Evolutionary conservation across 1,140 invertebrate species (phyloP).

Genomic region (Drosophila suzukii): DNA sequence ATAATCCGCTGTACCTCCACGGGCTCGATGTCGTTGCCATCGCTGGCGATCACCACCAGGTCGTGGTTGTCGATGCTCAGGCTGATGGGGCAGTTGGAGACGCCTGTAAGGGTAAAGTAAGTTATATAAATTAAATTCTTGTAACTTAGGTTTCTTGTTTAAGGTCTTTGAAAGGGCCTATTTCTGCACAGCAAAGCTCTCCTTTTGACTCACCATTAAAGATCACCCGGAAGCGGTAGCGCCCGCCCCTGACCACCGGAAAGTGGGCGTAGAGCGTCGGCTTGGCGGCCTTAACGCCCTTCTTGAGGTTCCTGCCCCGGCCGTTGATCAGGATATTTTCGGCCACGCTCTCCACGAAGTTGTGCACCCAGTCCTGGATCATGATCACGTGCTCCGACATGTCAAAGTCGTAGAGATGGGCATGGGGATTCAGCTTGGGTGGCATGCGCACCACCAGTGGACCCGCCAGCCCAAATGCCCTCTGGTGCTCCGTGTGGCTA

Average conservation of each 20-base stretch:
- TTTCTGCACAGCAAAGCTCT: no score
- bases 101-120: conserved; percentile 84
- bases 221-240: conserved; percentile 87
- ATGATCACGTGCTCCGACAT: conserved; percentile 79
- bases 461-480: conserved; percentile 85
- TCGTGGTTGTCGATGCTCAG: conserved; percentile 89
- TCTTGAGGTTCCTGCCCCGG: conserved; percentile 81
- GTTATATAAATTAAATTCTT: no score
- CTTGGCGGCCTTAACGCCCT: conserved; percentile 33
- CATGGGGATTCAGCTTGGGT: conserved; percentile 63
- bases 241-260: conserved; percentile 78
- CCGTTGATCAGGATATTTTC: conserved; percentile 86
- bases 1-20: conserved; percentile 87
- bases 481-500: conserved; percentile 84
- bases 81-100: conserved; percentile 89
- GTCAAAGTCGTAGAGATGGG: conserved; percentile 82
- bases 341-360: conserved; percentile 82
- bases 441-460: conserved; percentile 84
- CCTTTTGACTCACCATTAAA: conserved; percentile 84
- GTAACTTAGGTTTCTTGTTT: no score
- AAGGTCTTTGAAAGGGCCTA: no score
- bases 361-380: conserved; percentile 82
- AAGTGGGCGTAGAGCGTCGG: conserved; percentile 72
- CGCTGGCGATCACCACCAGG: conserved; percentile 89
- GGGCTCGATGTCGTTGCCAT: conserved; percentile 90